Conservation (phyloP, 2,888 invertebrate genomes). For the Athrips mouffetella region DNA sequence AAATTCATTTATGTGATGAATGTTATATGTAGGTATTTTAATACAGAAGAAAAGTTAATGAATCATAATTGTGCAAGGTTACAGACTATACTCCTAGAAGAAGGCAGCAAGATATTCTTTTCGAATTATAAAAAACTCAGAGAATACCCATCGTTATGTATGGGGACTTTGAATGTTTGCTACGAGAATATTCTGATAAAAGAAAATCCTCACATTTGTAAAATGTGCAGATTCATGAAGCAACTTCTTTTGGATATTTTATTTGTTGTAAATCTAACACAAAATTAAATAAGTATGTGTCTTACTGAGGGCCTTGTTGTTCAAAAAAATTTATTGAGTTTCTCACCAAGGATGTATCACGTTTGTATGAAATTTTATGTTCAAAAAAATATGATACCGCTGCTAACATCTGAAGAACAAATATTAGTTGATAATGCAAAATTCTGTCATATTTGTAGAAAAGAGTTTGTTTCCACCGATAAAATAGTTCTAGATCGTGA, state of each 20-base stretch:
- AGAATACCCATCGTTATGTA: too few species aligned
- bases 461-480: background rate
- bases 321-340: conserved; percentile 6
- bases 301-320: conserved; percentile 15
- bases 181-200: too few species aligned
- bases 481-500: background rate
- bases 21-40: conserved; percentile 16
- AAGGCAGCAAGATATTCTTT: background rate
- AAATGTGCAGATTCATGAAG: too few species aligned
- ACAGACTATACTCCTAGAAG: background rate
- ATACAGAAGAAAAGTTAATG: background rate
- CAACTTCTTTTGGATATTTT: conserved; percentile 13
- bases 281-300: conserved; percentile 12
- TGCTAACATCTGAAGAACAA: background rate
- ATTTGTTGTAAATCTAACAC: conserved; percentile 11
- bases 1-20: conserved; percentile 19
- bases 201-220: too few species aligned
- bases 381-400: background rate
- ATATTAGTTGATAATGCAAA: background rate
- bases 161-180: too few species aligned
- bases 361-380: background rate
- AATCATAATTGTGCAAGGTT: conserved; percentile 4
- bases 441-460: conserved; percentile 8
- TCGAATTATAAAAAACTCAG: background rate
- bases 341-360: background rate